Percentiles rank a stretch among this genome's conserved stretches.
Conservation (phyloP, 1,140 invertebrate genomes). For the Zophobas atratus region DNA sequence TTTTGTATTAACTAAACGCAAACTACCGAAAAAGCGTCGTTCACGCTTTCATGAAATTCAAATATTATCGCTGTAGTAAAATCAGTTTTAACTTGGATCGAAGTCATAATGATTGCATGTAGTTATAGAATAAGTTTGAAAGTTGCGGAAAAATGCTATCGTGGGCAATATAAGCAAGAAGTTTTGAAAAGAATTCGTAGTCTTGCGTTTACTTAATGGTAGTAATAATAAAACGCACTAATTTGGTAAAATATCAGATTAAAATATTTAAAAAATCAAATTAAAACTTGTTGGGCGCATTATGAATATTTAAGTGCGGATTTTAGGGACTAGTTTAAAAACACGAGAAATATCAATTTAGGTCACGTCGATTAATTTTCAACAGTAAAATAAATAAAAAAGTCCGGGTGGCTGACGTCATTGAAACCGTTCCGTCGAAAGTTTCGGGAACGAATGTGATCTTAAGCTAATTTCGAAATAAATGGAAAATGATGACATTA, state of each 20-base stretch:
- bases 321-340: conserved; percentile 5
- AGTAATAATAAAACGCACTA: no score
- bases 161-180: no score
- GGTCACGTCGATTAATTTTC: background rate
- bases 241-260: background rate
- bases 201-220: no score
- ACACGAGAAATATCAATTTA: background rate
- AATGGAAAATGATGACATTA: conserved; percentile 5
- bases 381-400: background rate
- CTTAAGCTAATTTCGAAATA: conserved; percentile 9
- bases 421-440: background rate
- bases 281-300: background rate
- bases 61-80: background rate
- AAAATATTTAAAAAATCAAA: background rate
- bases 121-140: background rate
- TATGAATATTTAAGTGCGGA: background rate
- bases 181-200: no score
- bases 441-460: background rate
- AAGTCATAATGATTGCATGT: background rate
- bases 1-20: background rate
- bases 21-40: background rate
- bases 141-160: no score
- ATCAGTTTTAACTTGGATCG: background rate
- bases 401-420: background rate
- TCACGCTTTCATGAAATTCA: background rate